Conservation (phyloP, 2,113 vertebrate species). For the Taxidea taxus region DNA sequence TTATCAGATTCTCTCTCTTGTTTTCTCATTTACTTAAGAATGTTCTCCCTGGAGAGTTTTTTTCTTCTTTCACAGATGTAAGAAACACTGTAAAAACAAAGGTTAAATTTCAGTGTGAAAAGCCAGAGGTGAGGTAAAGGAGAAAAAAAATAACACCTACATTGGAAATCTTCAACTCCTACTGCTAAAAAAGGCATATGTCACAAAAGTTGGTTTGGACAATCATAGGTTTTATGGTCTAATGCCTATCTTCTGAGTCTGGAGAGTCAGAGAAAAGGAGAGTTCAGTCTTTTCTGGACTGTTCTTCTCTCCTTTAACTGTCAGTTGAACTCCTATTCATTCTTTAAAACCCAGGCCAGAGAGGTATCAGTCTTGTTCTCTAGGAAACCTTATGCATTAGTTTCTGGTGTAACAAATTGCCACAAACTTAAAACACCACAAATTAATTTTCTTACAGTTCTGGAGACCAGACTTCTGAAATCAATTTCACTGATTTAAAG, state of each 20-base stretch:
- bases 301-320: background rate
- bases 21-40: slow-evolving; percentile 36
- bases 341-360: background rate
- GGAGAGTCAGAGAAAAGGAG: background rate
- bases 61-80: background rate
- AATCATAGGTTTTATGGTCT: background rate
- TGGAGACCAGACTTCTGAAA: background rate
- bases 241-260: background rate
- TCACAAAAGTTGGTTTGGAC: background rate
- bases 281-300: background rate
- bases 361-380: background rate
- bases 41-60: background rate
- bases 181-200: slow-evolving; percentile 2
- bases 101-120: slow-evolving; percentile 20
- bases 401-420: slow-evolving; percentile 29
- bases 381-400: background rate
- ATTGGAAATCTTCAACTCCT: background rate
- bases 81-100: slow-evolving; percentile 24
- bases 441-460: background rate
- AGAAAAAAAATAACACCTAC: background rate
- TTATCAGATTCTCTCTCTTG: slow-evolving; percentile 27
- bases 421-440: background rate
- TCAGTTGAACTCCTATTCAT: background rate
- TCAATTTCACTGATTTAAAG: background rate
- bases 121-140: background rate